Conservation (phyloP, 2,113 vertebrate species). For the Thalassoma bifasciatum region DNA sequence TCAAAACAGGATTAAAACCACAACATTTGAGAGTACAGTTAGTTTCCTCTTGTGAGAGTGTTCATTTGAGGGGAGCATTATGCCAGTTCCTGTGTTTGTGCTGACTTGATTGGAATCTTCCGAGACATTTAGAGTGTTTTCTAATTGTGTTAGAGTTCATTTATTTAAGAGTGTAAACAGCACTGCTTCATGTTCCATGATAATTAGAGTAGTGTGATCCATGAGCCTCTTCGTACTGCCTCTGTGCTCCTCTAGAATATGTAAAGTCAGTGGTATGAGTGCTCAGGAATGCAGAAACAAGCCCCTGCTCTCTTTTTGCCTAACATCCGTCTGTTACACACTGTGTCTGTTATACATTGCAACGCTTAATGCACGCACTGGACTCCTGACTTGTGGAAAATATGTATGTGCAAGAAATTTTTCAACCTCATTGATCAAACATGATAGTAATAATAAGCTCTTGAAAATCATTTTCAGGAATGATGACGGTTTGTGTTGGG, state of each 20-base stretch:
- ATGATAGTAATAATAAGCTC: neutral
- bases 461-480: neutral
- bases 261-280: constrained; percentile 35
- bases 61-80: constrained; percentile 5
- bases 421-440: neutral
- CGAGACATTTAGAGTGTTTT: neutral
- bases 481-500: neutral
- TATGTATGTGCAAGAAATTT: constrained; percentile 29
- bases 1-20: constrained; percentile 39
- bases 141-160: constrained; percentile 13
- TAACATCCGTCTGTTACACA: constrained; percentile 21
- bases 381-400: neutral
- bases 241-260: constrained; percentile 20
- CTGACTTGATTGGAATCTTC: neutral
- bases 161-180: neutral
- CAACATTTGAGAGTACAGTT: constrained; percentile 31
- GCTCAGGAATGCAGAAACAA: constrained; percentile 64
- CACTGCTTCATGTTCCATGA: constrained; percentile 23
- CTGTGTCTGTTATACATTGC: constrained; percentile 11
- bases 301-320: constrained; percentile 26
- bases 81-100: constrained; percentile 24
- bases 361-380: constrained; percentile 21
- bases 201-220: constrained; percentile 30
- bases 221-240: constrained; percentile 5
- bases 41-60: constrained; percentile 10